Conservation (phyloP, 2,888 invertebrate genomes). For the Nomada flava region DNA sequence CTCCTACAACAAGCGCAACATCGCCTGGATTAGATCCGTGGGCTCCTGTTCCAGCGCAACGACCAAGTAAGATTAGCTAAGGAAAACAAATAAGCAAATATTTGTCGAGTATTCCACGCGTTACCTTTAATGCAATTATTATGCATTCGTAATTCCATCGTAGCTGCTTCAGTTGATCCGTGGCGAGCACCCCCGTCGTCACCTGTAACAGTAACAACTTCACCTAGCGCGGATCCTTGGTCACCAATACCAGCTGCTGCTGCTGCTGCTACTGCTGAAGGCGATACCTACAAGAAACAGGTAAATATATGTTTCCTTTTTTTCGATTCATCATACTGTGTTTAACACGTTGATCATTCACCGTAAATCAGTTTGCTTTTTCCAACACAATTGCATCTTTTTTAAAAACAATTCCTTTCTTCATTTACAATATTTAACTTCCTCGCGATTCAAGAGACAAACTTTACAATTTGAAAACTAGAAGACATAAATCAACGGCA, state of each 20-base stretch:
- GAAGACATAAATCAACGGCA: no score
- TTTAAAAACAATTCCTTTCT: no score
- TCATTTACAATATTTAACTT: no score
- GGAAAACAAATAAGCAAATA: not conserved
- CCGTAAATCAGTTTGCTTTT: no score
- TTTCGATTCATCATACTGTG: not conserved
- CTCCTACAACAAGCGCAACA: conserved; percentile 83
- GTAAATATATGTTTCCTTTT: conserved; percentile 28
- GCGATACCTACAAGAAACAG: conserved; percentile 59
- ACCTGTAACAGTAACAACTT: conserved; percentile 74
- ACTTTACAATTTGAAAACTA: no score
- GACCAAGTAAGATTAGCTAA: conserved; percentile 77
- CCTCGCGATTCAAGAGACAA: no score
- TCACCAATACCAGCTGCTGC: conserved; percentile 82
- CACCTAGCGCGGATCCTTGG: conserved; percentile 85
- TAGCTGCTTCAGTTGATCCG: conserved; percentile 80
- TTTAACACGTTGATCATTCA: no score
- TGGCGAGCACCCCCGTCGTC: conserved; percentile 78
- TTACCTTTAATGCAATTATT: not conserved
- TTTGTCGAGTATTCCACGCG: not conserved
- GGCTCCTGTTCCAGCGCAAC: conserved; percentile 85
- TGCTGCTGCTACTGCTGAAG: conserved; percentile 39
- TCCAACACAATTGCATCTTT: no score
- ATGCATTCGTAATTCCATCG: conserved; percentile 49
- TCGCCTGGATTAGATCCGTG: conserved; percentile 87